Percentiles rank a stretch among this genome's conserved stretches.
Conservation (phyloP, 2,888 invertebrate species). For the Argyresthia goedartella region DNA sequence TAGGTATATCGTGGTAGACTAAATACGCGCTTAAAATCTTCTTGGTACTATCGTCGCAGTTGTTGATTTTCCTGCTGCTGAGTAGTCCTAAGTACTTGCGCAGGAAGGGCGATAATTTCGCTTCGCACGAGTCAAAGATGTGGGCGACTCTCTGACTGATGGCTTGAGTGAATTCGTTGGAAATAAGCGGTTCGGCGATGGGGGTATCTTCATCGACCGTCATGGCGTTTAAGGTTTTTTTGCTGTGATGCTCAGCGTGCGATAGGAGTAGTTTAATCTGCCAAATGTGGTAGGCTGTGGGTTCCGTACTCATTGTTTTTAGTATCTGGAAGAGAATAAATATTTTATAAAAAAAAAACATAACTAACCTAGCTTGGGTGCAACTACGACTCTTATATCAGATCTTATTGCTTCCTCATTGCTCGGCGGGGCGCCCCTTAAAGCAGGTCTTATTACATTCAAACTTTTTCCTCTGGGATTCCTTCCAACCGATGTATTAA, state of each 20-base stretch:
- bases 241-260: slow-evolving; percentile 57
- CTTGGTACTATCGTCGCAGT: slow-evolving; percentile 36
- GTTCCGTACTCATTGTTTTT: slow-evolving; percentile 60
- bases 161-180: slow-evolving; percentile 72
- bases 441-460: too few relatives aligned
- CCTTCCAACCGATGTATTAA: too few relatives aligned
- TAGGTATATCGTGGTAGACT: slow-evolving; percentile 72
- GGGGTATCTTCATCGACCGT: slow-evolving; percentile 33
- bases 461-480: too few relatives aligned
- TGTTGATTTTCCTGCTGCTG: slow-evolving; percentile 28
- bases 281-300: slow-evolving; percentile 76
- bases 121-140: slow-evolving; percentile 71
- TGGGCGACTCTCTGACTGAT: slow-evolving; percentile 69
- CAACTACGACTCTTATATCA: too few relatives aligned
- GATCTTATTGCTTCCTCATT: too few relatives aligned
- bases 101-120: slow-evolving; percentile 45
- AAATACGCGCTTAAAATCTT: slow-evolving; percentile 65
- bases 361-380: too few relatives aligned
- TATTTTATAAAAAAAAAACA: neutral
- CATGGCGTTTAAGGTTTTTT: slow-evolving; percentile 29
- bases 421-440: too few relatives aligned
- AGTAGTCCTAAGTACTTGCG: slow-evolving; percentile 63
- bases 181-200: slow-evolving; percentile 57
- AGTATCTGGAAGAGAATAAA: slow-evolving; percentile 52
- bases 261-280: slow-evolving; percentile 79